phyloP scores from a whole-genome alignment of 2,888 invertebrate genomes.

The Macropis europaea region DNA sequence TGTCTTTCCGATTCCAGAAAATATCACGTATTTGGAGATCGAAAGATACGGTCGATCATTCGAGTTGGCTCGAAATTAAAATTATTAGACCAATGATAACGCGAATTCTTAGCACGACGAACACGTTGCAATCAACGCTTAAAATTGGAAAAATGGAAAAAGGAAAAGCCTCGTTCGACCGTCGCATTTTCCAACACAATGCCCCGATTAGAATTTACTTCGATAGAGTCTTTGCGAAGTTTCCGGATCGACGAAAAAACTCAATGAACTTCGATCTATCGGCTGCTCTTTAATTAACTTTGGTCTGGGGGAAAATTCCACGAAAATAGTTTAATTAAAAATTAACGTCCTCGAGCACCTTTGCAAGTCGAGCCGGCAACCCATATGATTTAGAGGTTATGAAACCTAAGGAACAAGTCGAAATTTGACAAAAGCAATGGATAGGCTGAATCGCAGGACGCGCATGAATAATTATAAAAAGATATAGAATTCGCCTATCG shows the following conservation, averaged over 20 bases:
- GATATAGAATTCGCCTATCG: too few relatives aligned
- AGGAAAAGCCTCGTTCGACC: conserved; percentile 13
- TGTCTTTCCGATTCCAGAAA: too few relatives aligned
- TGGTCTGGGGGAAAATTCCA: neutral
- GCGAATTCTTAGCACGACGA: neutral
- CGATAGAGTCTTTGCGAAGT: conserved; percentile 8
- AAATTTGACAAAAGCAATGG: too few relatives aligned
- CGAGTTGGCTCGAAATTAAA: too few relatives aligned
- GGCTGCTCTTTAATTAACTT: conserved; percentile 31
- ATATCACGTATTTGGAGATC: too few relatives aligned
- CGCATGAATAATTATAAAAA: too few relatives aligned
- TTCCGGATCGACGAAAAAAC: conserved; percentile 3
- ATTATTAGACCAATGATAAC: neutral
- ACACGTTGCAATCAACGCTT: conserved; percentile 11
- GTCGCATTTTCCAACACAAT: conserved; percentile 16
- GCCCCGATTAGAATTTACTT: conserved; percentile 35
- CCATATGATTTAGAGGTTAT: too few relatives aligned
- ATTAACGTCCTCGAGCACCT: conserved; percentile 14
- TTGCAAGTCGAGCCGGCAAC: neutral
- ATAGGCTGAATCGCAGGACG: too few relatives aligned
- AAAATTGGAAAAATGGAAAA: conserved; percentile 24
- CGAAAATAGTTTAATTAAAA: conserved; percentile 33
- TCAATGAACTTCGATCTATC: neutral
- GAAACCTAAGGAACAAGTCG: too few relatives aligned
- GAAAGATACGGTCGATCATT: too few relatives aligned